These are phyloP conservation scores for Homalodisca vitripennis DNA, from an alignment of 1,140 invertebrate genomes.

Conservation along the genomic window DNA sequence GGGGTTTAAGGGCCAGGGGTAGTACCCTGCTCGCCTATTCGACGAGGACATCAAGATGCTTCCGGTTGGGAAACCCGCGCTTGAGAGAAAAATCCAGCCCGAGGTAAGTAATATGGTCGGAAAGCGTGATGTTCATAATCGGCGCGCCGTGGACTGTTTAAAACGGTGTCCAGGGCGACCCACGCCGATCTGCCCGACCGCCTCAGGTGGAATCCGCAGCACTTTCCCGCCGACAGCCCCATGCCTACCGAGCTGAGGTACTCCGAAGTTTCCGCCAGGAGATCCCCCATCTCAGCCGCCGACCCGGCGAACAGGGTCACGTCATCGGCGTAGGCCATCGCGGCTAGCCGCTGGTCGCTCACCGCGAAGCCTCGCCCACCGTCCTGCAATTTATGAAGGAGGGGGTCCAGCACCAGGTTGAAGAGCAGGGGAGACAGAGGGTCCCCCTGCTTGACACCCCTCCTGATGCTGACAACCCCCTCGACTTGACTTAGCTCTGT, in stretches of 20 bases:
- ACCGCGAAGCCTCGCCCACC: not conserved
- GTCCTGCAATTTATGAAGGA: constrained; percentile 27
- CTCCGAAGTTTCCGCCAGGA: not conserved
- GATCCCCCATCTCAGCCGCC: not conserved
- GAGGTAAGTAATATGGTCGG: not conserved
- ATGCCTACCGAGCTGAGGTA: constrained; percentile 3
- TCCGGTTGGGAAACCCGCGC: not conserved
- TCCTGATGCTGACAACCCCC: constrained; percentile 20
- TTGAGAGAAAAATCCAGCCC: not conserved
- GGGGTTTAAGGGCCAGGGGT: constrained; percentile 24
- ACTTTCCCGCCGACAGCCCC: constrained; percentile 5
- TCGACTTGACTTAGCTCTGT: not conserved
- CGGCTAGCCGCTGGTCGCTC: not conserved
- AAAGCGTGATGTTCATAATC: not conserved
- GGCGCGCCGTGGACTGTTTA: not conserved
- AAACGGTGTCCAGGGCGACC: not conserved
- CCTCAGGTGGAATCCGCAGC: constrained; percentile 4
- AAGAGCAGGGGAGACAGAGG: constrained; percentile 44
- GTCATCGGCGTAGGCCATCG: constrained; percentile 4
- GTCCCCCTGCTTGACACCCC: constrained; percentile 34
- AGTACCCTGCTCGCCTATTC: not conserved
- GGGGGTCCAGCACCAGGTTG: constrained; percentile 43
- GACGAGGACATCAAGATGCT: not conserved
- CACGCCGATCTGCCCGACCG: not conserved
- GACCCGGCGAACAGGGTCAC: constrained; percentile 2